Base-by-base conservation (phyloP, 2,888 invertebrate genomes). In the Leptopilina syphax region DNA sequence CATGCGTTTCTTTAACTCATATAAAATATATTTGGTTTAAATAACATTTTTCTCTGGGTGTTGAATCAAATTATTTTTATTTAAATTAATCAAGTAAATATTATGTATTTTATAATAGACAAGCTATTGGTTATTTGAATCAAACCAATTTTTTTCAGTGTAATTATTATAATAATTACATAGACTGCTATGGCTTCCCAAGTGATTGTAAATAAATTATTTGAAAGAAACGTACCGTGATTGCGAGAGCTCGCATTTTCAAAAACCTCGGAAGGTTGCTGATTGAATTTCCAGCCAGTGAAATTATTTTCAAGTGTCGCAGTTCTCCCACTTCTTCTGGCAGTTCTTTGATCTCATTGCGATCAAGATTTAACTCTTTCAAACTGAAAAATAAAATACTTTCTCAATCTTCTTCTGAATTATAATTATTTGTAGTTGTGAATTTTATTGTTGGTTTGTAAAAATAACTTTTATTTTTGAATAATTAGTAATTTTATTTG, bases 281-380 rank as follows among this genome's bases (percentile, higher is more conserved):
- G 81, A 94, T 91, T 82, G 92, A 91, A 92, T 95, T 95, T 87
- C 93, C 93, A 81, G 93, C 93, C 79, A 95, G 94, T 81, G 94
- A 94, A 79, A 96, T 92, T 76, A 92, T 93, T 84, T 94, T 93
- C 85, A 96, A 92, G 82, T 94, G 93, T 81, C 93, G 94, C 85
- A 96, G 92, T 83, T 93, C 93, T 85, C 94, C 93, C 87, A 95
- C 92, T 85, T 94, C 93, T 83, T 94, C 93, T 54, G 94, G 94
- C 86, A 96, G 88, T 73, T 94, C 94, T 86, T 93, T 94, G 85
- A 96, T 92, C 89, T 94, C 94, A 94, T 96, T 96, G 91, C 95
- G 94, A 92, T 95, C 95, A 86, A 96, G 92, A 85, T 95, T 94
- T 82, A 96, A 92, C 91, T 96, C 96, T 90, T 95, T 94, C 89